Percentiles rank a stretch among this genome's conserved stretches.
Conservation (phyloP, 1,140 invertebrate species). For the Heliothis virescens region DNA sequence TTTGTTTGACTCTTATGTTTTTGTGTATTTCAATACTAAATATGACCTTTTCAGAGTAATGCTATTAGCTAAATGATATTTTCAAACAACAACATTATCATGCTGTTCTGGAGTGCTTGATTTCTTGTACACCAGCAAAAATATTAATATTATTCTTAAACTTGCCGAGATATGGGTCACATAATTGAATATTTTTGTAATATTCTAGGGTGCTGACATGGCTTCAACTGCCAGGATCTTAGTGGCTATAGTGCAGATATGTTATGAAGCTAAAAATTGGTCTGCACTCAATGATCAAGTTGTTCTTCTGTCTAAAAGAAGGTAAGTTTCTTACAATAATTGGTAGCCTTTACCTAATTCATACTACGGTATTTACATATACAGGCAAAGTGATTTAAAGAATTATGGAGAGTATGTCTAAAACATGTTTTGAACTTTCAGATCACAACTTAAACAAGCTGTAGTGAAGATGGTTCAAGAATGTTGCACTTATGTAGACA, state of each 20-base stretch:
- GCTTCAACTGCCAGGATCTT: constrained; percentile 97
- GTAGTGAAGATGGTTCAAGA: constrained; percentile 99
- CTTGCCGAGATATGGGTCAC: neutral
- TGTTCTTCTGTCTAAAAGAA: constrained; percentile 95
- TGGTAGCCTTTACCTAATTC: too few species aligned
- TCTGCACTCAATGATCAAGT: constrained; percentile 98
- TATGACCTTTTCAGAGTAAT: too few species aligned
- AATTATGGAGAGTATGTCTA: neutral
- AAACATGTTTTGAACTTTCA: constrained; percentile 54
- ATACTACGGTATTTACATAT: neutral
- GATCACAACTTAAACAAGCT: constrained; percentile 98
- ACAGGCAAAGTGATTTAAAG: neutral
- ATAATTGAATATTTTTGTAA: neutral
- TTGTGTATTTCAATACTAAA: too few species aligned
- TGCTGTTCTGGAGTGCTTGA: too few species aligned
- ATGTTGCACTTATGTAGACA: constrained; percentile 97
- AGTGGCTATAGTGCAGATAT: constrained; percentile 98
- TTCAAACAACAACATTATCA: too few species aligned
- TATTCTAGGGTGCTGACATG: constrained; percentile 94
- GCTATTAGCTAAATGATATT: too few species aligned
- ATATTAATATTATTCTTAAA: too few species aligned
- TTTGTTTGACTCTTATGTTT: too few species aligned
- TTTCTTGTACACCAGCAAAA: too few species aligned
- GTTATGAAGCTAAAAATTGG: constrained; percentile 97
- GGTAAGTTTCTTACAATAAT: constrained; percentile 63